A percentile compares a stretch with the other conserved stretches of the same genome.
phyloP scores from a whole-genome alignment of 1,140 invertebrate species.

The Teleogryllus occipitalis region DNA sequence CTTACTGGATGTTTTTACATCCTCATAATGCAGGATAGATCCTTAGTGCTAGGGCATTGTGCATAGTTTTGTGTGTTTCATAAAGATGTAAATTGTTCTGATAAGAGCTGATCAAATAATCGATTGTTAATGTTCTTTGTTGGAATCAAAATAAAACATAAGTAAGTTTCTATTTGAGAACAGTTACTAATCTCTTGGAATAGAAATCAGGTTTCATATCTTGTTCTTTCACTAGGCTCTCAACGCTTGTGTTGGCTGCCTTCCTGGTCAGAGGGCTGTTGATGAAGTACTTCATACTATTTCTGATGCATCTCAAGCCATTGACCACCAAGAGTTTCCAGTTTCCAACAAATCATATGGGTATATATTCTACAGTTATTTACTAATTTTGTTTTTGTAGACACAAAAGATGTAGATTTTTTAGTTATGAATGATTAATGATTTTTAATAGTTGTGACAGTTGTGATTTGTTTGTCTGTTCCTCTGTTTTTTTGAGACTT shows the following conservation, averaged over 20 bases:
- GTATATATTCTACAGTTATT: conserved; percentile 32
- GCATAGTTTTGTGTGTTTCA: background rate
- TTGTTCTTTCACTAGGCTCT: conserved; percentile 36
- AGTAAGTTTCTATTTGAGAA: background rate
- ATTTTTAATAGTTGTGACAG: too few relatives aligned
- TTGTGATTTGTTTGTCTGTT: too few relatives aligned
- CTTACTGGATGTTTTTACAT: too few relatives aligned
- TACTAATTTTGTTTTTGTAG: background rate
- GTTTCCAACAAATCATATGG: conserved; percentile 62
- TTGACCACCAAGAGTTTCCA: conserved; percentile 65
- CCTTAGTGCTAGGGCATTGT: too few relatives aligned
- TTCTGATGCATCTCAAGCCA: conserved; percentile 59
- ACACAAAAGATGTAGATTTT: background rate
- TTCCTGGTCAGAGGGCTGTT: conserved; percentile 84
- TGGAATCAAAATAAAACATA: too few relatives aligned
- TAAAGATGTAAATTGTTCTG: background rate
- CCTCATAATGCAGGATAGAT: too few relatives aligned
- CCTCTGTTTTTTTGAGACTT: too few relatives aligned
- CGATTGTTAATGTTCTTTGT: too few relatives aligned
- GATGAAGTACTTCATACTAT: conserved; percentile 79
- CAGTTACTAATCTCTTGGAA: background rate
- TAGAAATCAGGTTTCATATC: background rate
- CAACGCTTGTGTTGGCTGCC: conserved; percentile 62
- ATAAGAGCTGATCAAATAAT: background rate
- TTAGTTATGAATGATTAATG: too few relatives aligned